phyloP scores from a whole-genome alignment of 2,888 invertebrate genomes.

The Drosophila putrida region DNA sequence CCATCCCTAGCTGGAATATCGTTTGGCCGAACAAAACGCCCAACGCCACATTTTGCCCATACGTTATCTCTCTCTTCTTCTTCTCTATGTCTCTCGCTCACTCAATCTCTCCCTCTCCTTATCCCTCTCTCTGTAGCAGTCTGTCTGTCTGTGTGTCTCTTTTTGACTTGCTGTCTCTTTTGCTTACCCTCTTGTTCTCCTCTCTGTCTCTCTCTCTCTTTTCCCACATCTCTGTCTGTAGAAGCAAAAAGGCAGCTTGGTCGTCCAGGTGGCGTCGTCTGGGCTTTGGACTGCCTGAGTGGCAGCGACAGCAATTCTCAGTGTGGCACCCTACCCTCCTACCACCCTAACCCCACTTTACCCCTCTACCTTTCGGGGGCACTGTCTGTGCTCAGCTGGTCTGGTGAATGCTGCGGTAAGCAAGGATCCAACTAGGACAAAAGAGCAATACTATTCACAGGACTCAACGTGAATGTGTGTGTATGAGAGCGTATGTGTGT shows the following conservation, averaged over 20 bases:
- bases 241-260: conserved; percentile 58
- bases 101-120: conserved; percentile 15
- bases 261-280: conserved; percentile 67
- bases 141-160: conserved; percentile 6
- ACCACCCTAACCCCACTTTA: background rate
- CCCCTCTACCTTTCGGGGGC: background rate
- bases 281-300: conserved; percentile 71
- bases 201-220: conserved; percentile 2
- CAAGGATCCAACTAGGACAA: conserved; percentile 79
- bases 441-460: conserved; percentile 75
- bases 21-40: conserved; percentile 49
- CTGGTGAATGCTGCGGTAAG: conserved; percentile 64
- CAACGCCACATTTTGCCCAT: conserved; percentile 32
- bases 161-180: background rate
- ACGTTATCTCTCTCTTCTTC: conserved; percentile 18
- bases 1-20: conserved; percentile 33
- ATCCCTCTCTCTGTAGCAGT: conserved; percentile 7
- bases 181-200: background rate
- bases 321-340: conserved; percentile 15
- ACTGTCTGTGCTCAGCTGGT: conserved; percentile 48
- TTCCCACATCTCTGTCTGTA: conserved; percentile 10
- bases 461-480: conserved; percentile 17
- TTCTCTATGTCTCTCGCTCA: conserved; percentile 6
- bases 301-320: conserved; percentile 75
- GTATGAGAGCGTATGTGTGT: conserved; percentile 14